phyloP scores from a whole-genome alignment of 2,113 vertebrate species.

The Boleophthalmus pectinirostris region DNA sequence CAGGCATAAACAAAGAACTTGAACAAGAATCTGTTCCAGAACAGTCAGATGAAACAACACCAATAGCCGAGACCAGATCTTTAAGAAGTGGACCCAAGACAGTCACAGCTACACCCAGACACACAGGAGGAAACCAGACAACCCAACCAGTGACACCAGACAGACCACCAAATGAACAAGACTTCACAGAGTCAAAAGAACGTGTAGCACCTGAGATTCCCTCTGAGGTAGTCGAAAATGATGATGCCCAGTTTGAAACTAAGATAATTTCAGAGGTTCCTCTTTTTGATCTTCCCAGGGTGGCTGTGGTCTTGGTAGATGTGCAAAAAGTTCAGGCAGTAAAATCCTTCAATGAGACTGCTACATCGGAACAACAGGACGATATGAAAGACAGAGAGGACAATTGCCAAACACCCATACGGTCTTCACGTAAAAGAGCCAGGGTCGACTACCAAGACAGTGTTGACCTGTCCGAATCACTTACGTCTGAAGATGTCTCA shows the following conservation, averaged over 20 bases:
- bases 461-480: slow-evolving; percentile 48
- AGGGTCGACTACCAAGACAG: slow-evolving; percentile 70
- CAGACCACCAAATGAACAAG: not conserved
- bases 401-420: slow-evolving; percentile 1
- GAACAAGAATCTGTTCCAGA: not conserved
- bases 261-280: not conserved
- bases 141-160: not conserved
- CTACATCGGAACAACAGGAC: not conserved
- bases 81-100: not conserved
- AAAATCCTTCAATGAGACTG: not conserved
- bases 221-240: not conserved
- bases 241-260: not conserved
- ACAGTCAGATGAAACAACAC: not conserved
- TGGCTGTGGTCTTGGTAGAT: slow-evolving; percentile 3
- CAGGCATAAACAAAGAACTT: not conserved
- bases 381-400: not conserved
- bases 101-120: not conserved
- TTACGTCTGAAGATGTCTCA: slow-evolving; percentile 14
- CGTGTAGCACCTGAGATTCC: not conserved
- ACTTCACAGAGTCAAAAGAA: not conserved
- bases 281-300: not conserved
- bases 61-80: not conserved
- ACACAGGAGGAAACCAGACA: not conserved
- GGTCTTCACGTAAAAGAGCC: slow-evolving; percentile 6
- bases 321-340: not conserved